phyloP scores from a whole-genome alignment of 2,888 invertebrate species.

The Nebria salina region DNA sequence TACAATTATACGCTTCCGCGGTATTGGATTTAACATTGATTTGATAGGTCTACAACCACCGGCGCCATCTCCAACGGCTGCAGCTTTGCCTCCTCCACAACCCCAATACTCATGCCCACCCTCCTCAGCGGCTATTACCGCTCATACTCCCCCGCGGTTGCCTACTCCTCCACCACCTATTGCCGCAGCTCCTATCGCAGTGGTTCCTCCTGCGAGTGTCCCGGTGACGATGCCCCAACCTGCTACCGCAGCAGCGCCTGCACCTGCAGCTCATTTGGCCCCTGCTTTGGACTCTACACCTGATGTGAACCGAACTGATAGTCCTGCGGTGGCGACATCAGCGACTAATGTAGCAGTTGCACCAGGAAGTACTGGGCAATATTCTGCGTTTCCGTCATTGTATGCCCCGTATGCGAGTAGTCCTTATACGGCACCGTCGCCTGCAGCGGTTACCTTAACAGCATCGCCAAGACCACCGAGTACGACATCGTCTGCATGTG shows the following conservation, averaged over 20 bases:
- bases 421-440: slow-evolving; percentile 66
- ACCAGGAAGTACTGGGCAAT: slow-evolving; percentile 63
- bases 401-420: slow-evolving; percentile 84
- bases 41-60: slow-evolving; percentile 57
- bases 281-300: slow-evolving; percentile 57
- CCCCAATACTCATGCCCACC: slow-evolving; percentile 67
- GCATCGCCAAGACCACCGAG: slow-evolving; percentile 66
- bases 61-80: slow-evolving; percentile 76
- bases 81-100: slow-evolving; percentile 71
- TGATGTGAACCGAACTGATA: slow-evolving; percentile 63
- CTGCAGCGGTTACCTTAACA: slow-evolving; percentile 57
- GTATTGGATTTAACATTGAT: no score
- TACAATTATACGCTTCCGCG: not conserved
- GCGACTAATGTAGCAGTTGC: slow-evolving; percentile 62
- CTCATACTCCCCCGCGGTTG: slow-evolving; percentile 45
- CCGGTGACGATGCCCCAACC: slow-evolving; percentile 67
- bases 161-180: slow-evolving; percentile 46
- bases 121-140: slow-evolving; percentile 46
- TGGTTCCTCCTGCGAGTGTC: slow-evolving; percentile 52
- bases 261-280: slow-evolving; percentile 62
- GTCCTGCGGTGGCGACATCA: slow-evolving; percentile 66
- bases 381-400: slow-evolving; percentile 71
- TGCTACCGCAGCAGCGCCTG: slow-evolving; percentile 66
- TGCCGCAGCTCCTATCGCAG: slow-evolving; percentile 53
- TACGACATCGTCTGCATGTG: slow-evolving; percentile 56